Percentiles rank a stretch among this genome's conserved stretches.
These are phyloP conservation scores for Atopsyche davidsoni DNA, from an alignment of 1,140 invertebrate species.

Conservation along the genomic window DNA sequence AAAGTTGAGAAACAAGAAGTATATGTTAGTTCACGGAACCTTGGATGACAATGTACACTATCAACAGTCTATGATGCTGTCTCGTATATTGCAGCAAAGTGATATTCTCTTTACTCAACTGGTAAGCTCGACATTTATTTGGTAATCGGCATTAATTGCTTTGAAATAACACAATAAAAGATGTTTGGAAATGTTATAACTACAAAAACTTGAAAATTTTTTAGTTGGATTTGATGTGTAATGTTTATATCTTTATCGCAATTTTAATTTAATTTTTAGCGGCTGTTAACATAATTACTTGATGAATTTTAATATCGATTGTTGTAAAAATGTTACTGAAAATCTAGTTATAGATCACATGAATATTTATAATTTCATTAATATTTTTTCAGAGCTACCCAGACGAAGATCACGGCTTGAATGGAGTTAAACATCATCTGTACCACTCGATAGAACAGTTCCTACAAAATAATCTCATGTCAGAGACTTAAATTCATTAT, in stretches of 20 bases:
- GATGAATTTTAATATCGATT: no score
- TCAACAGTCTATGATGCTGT: constrained; percentile 88
- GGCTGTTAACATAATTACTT: no score
- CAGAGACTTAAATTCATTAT: constrained; percentile 17
- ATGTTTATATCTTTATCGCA: no score
- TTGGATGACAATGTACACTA: constrained; percentile 94
- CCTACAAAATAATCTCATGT: constrained; percentile 47
- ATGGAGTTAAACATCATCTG: constrained; percentile 72
- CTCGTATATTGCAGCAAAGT: constrained; percentile 66
- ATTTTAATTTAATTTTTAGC: no score
- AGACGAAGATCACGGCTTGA: constrained; percentile 83
- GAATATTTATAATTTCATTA: background rate
- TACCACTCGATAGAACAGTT: constrained; percentile 88
- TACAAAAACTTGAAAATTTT: background rate
- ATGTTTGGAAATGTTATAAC: no score
- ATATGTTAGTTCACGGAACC: constrained; percentile 89
- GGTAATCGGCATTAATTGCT: no score
- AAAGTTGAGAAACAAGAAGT: constrained; percentile 64
- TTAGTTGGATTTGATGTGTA: no score
- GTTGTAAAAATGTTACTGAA: no score
- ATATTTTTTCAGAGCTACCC: constrained; percentile 74
- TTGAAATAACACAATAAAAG: no score
- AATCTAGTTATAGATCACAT: background rate
- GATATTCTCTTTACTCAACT: constrained; percentile 27
- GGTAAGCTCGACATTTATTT: constrained; percentile 10